Conservation (phyloP, 2,888 invertebrate genomes). For the Netelia virgata region DNA sequence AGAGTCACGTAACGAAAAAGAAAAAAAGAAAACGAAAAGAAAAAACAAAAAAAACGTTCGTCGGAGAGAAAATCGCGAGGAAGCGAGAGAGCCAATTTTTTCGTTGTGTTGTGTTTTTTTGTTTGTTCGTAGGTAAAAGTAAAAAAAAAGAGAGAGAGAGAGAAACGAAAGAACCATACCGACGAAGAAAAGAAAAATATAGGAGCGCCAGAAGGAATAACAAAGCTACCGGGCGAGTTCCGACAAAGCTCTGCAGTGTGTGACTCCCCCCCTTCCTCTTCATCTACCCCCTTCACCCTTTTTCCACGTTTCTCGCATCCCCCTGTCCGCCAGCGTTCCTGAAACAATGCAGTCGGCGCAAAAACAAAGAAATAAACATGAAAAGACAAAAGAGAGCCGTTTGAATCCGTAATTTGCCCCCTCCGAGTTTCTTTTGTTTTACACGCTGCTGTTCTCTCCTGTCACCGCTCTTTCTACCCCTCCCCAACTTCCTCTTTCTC, state of each 20-base stretch:
- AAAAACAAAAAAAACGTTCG: conserved; percentile 66
- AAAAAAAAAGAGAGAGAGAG: background rate
- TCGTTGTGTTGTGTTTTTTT: conserved; percentile 41
- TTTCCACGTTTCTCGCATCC: conserved; percentile 63
- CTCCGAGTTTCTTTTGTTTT: conserved; percentile 81
- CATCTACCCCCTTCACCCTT: conserved; percentile 54
- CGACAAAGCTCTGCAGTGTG: conserved; percentile 74
- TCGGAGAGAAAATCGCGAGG: conserved; percentile 60
- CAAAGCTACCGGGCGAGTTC: conserved; percentile 75
- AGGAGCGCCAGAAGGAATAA: conserved; percentile 76
- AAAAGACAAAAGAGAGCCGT: conserved; percentile 83
- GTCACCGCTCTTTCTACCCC: conserved; percentile 64
- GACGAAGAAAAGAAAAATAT: conserved; percentile 63
- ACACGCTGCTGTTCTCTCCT: conserved; percentile 67
- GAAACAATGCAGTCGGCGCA: conserved; percentile 82
- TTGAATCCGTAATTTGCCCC: conserved; percentile 84
- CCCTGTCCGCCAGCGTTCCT: conserved; percentile 67
- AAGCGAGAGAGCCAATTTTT: conserved; percentile 68
- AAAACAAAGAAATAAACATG: conserved; percentile 84
- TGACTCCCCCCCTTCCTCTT: conserved; percentile 44
- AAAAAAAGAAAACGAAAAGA: conserved; percentile 46
- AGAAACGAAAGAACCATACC: conserved; percentile 54
- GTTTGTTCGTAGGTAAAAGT: conserved; percentile 4
- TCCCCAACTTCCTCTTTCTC: conserved; percentile 28
- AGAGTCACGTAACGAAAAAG: conserved; percentile 18